Evolutionary conservation across 1,140 invertebrate species (phyloP), one percentile per base, ranked within the genome.

Genomic region (Glossosoma conforme): DNA sequence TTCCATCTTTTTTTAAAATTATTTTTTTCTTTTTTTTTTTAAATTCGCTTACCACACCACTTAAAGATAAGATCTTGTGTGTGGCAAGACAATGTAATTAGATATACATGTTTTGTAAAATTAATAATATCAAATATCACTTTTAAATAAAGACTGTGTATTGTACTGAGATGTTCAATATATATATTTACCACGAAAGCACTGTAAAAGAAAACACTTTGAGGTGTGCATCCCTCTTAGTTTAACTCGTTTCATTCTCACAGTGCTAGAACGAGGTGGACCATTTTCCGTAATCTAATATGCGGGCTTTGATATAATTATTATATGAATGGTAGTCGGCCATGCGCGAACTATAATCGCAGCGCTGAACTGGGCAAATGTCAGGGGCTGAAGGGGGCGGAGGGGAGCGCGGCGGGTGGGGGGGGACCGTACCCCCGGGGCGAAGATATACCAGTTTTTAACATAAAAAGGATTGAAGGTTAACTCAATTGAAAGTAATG

Each of bases 291-390:
- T 52, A 52, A 52, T 51, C 49, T 51, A 51, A 44, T 40, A 46
- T 55, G 54, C 48, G 54, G 48, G 48, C 48, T 50, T 56, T 56
- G 54, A 56, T 52, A 56, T 46, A 43, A 52, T 52, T 42, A 46
- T 57, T 57, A 57, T 52, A 52, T 48, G 54, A 57, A 56, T 52
- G 54, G 54, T 20, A 50, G 35, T 42, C 43, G 48, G 43, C 44
- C 48, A 43, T 40, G 48, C 43, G 46, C 49, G 41, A 55, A 46
- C 54, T 50, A 56, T 56, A 56, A 56, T 56, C 44, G 54, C 54
- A 47, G 54, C 54, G 52, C 48, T 37, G 47, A 55, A 36, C 54
- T 50, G 54, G 45, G 54, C 47, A 56, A 56, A 56, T 56, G 51
- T 57, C 45, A 47, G 44, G 33, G 28, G 21, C 11, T 35, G 33